Percentiles rank a stretch among this genome's conserved stretches.
phyloP scores from a whole-genome alignment of 2,797 vertebrate genomes.

The Coregonus sp. region DNA sequence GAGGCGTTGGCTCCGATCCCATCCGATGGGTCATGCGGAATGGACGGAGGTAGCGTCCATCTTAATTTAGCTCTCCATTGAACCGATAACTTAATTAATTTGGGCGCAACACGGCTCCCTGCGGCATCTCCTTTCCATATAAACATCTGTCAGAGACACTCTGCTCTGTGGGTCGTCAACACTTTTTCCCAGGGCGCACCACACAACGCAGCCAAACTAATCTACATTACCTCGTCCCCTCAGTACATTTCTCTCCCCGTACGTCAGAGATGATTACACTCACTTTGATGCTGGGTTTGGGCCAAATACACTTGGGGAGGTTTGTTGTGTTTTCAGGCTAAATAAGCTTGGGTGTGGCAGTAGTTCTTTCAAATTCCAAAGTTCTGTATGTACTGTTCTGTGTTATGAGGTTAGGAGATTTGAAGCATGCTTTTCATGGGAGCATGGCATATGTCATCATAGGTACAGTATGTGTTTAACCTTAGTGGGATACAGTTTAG shows the following conservation, averaged over 20 bases:
- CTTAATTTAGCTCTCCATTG: constrained; percentile 56
- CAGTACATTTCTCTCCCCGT: constrained; percentile 9
- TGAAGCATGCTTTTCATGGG: neutral
- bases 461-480: neutral
- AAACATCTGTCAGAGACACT: constrained; percentile 55
- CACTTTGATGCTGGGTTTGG: constrained; percentile 5
- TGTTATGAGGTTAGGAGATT: neutral
- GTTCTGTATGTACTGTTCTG: neutral
- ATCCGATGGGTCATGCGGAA: constrained; percentile 56
- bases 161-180: constrained; percentile 10
- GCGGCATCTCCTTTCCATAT: constrained; percentile 64
- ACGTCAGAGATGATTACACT: constrained; percentile 26
- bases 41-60: constrained; percentile 44
- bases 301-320: neutral
- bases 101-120: constrained; percentile 30
- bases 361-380: neutral
- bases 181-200: constrained; percentile 9
- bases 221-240: constrained; percentile 14
- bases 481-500: too few species aligned
- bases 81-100: constrained; percentile 64
- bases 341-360: neutral
- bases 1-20: constrained; percentile 39
- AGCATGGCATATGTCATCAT: neutral
- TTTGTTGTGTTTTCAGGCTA: constrained; percentile 16
- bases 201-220: constrained; percentile 8